Evolutionary conservation across 2,113 vertebrate species (phyloP), one percentile per base, ranked within the genome.

Genomic region (Ptilorrhoa leucosticta): DNA sequence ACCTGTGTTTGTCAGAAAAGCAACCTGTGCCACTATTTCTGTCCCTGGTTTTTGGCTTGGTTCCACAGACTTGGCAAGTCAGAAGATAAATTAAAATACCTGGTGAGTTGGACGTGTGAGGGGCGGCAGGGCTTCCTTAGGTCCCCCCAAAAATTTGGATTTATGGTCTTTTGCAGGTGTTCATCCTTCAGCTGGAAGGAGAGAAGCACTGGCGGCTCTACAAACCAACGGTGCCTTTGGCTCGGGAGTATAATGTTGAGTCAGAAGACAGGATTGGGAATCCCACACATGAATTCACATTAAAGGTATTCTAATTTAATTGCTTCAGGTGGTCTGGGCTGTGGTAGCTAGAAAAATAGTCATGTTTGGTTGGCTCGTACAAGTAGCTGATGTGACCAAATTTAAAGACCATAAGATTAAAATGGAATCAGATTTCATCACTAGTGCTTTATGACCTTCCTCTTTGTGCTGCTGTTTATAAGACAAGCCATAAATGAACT

Each of bases 151-250:
- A 40, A 2, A 4, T 57, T 12, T 63, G 78, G 44, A 33, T 45
- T 83, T 48, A 5, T 78, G 82, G 39, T 37, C 44, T 51, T 84
- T 71, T 87, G 11, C 82, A 99, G 99, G 99, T 99, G 10, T 99
- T 99, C 31, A 98, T 99, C 76, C 97, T 99, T 80, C 99, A 99
- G 97, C 96, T 99, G 78, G 99, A 99, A 91, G 99, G 99, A 2
- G 96, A 99, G 98, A 99, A 99, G 35, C 99, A 97, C 71, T 99
- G 99, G 99, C 96, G 96, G 4, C 98, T 99, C 11, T 99, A 99
- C 68, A 88, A 87, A 23, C 99, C 99, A 19, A 98, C 98, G 0
- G 98, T 99, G 53, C 98, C 95, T 13, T 96, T 99, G 94, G 98
- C 99, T 30, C 97, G 98, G 33, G 98, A 99, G 48, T 99, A 99